A percentile compares a stretch with the other conserved stretches of the same genome.
These are phyloP conservation scores for Acrocephalus scirpaceus DNA, from an alignment of 2,797 vertebrate genomes.

Conservation along the genomic window DNA sequence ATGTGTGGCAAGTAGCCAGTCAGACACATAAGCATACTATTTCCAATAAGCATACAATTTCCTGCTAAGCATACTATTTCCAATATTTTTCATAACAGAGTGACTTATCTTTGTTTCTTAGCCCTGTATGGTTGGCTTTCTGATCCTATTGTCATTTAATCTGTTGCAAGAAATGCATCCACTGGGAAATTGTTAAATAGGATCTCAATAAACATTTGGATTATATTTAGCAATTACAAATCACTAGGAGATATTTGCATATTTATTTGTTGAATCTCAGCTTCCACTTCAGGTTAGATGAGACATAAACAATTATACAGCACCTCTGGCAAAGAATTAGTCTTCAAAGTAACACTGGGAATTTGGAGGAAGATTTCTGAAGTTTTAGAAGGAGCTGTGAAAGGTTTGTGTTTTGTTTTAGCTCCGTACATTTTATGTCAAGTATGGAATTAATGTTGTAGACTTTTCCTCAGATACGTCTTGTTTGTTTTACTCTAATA, in stretches of 20 bases:
- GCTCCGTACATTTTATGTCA: background rate
- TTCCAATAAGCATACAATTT: no score
- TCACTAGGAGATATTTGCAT: constrained; percentile 13
- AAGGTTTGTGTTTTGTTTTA: background rate
- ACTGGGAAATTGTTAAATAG: background rate
- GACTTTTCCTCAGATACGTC: background rate
- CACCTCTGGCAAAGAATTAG: constrained; percentile 23
- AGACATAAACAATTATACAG: background rate
- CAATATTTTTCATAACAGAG: constrained; percentile 11
- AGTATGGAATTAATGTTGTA: background rate
- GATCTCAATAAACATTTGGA: background rate
- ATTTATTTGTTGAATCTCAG: constrained; percentile 17
- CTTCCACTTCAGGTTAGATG: constrained; percentile 35
- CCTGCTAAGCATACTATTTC: background rate
- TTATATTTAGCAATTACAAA: constrained; percentile 41
- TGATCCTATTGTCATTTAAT: constrained; percentile 5
- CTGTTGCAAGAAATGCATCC: background rate
- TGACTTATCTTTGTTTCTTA: background rate
- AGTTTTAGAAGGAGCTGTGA: background rate
- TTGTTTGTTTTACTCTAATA: background rate
- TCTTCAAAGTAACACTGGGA: background rate
- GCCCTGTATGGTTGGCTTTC: background rate
- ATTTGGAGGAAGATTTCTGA: background rate
- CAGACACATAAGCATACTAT: background rate
- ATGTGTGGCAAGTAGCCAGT: background rate